These are phyloP conservation scores for Cenopis cana DNA, from an alignment of 2,888 invertebrate genomes.

Conservation along the genomic window DNA sequence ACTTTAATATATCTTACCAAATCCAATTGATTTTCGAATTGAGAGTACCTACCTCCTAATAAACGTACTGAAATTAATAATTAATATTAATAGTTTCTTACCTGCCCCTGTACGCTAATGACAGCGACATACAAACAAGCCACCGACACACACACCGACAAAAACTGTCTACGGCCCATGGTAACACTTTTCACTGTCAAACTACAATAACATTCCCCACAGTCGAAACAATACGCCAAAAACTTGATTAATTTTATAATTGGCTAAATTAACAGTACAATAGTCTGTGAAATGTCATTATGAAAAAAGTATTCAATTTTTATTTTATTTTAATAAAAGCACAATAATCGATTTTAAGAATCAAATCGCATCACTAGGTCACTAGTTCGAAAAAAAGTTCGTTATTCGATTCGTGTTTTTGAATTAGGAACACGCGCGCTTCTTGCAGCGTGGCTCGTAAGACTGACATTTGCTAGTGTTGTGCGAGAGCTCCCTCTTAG, in stretches of 20 bases:
- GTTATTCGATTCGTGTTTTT: slow-evolving; percentile 44
- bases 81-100: slow-evolving; percentile 17
- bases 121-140: slow-evolving; percentile 56
- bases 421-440: slow-evolving; percentile 46
- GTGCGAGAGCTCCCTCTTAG: slow-evolving; percentile 46
- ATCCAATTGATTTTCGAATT: no score
- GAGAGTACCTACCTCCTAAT: no score
- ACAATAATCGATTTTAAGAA: slow-evolving; percentile 2
- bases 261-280: slow-evolving; percentile 40
- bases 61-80: no score
- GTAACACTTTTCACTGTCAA: slow-evolving; percentile 50
- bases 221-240: slow-evolving; percentile 22
- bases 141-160: slow-evolving; percentile 61
- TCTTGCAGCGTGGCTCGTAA: slow-evolving; percentile 43
- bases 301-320: slow-evolving; percentile 22
- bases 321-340: no score
- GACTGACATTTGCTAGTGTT: slow-evolving; percentile 50
- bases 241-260: slow-evolving; percentile 34
- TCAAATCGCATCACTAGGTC: slow-evolving; percentile 44
- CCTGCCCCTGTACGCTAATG: slow-evolving; percentile 62
- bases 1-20: no score
- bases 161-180: slow-evolving; percentile 62
- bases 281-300: slow-evolving; percentile 33
- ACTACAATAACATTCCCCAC: slow-evolving; percentile 47
- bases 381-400: slow-evolving; percentile 36